phyloP scores from a whole-genome alignment of 2,113 vertebrate species.

The Cyprinodon variegatus region DNA sequence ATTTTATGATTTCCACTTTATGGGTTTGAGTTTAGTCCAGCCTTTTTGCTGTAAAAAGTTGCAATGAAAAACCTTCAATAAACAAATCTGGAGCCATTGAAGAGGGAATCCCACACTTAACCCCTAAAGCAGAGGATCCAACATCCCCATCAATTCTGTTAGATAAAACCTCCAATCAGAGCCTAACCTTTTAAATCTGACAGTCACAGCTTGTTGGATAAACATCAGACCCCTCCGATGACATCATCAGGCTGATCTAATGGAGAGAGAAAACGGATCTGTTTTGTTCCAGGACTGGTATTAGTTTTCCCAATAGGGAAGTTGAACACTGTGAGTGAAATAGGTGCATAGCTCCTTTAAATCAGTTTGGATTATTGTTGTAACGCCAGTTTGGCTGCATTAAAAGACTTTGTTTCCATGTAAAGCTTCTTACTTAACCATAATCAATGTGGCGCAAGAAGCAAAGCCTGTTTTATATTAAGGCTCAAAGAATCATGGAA shows the following conservation, averaged over 20 bases:
- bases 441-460: not conserved
- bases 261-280: not conserved
- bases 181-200: constrained; percentile 3
- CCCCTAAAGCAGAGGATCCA: no score
- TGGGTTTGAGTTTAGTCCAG: not conserved
- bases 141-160: not conserved
- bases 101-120: not conserved
- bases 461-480: constrained; percentile 1
- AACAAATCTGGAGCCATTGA: not conserved
- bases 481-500: not conserved
- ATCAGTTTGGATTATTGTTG: constrained; percentile 5
- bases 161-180: not conserved
- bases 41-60: not conserved
- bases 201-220: not conserved
- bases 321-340: not conserved
- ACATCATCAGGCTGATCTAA: not conserved
- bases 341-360: not conserved
- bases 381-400: not conserved
- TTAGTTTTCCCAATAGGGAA: not conserved
- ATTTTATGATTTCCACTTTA: not conserved
- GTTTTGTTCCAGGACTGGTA: not conserved
- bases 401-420: constrained; percentile 8
- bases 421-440: constrained; percentile 26
- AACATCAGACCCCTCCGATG: not conserved
- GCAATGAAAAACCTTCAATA: not conserved